Base-by-base conservation (phyloP, 1,140 invertebrate species). In the Pseudomyrmex gracilis region DNA sequence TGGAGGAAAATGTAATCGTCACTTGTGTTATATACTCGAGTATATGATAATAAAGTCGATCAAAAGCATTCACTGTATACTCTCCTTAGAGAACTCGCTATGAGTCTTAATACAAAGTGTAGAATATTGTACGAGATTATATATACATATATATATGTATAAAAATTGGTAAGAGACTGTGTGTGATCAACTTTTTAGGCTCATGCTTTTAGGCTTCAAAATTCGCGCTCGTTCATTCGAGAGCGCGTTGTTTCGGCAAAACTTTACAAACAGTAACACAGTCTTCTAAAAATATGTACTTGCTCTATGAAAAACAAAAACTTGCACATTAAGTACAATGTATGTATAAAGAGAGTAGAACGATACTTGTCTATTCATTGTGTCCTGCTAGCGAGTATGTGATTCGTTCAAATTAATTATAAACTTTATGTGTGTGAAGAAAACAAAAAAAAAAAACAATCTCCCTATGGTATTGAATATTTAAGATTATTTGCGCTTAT, bases 311-410 rank as follows among this genome's bases (percentile, higher is more conserved):
- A 45, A 77, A 58, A 78, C 53, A 49, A 45, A 78, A 58, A 57
- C 64, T 58, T 80, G 76, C 76, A 68, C 76, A 58, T 85, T 85
- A 34, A 17, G 78, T 77, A 87, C 55, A 82, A 82, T 76, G 76
- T 86, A 67, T 86, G 57, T 88, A 88, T 83, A 86, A 77, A 77
- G 76, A 77, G 66, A 67, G 24, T 77, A 77, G 24, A 77, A 57
- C 67, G 63, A 74, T 74, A 61, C 61, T 58, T 80, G 47, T 57
- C 76, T 78, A 78, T 53, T 71, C 58, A 80, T 80, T 47, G 66
- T 68, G n/a, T 47, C 24, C 49, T 80, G 70, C 66, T 80, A 58
- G 45, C 45, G 58, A 24, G 53, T 80, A 43, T 63, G 45, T 68
- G 58, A 20, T 5, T 70, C 58, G 9, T 80, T 53, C 70, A 80